Conservation (phyloP, 2,113 vertebrate species). For the Cheirogaleus medius region DNA sequence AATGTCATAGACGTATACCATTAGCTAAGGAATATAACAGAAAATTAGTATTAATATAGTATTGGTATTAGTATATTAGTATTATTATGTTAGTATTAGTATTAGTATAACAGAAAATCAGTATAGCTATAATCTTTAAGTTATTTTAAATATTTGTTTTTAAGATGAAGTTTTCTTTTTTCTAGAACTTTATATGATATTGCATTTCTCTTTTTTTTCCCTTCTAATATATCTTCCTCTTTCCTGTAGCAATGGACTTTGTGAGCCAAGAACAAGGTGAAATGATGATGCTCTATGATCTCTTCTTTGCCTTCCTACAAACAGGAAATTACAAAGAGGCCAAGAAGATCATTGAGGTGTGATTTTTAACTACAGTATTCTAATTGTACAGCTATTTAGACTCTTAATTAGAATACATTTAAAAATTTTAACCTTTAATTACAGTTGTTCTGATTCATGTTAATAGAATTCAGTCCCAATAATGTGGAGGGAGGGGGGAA, state of each 20-base stretch:
- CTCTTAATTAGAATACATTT: constrained; percentile 87
- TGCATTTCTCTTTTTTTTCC: not conserved
- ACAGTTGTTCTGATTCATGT: constrained; percentile 84
- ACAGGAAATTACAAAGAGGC: constrained; percentile 95
- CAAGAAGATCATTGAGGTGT: constrained; percentile 97
- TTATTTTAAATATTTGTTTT: not conserved
- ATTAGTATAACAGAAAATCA: not conserved
- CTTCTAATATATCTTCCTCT: not conserved
- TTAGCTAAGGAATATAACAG: not conserved
- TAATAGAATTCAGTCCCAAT: constrained; percentile 85
- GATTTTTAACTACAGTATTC: constrained; percentile 78
- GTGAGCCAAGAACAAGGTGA: constrained; percentile 92
- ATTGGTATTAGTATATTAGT: too few species aligned
- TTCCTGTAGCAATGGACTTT: constrained; percentile 91
- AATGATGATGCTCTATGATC: constrained; percentile 95
- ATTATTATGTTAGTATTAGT: too few species aligned
- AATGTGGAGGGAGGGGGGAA: constrained; percentile 63
- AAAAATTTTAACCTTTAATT: constrained; percentile 88
- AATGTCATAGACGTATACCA: not conserved
- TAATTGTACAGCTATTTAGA: constrained; percentile 85
- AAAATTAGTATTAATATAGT: too few species aligned
- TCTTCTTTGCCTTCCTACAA: constrained; percentile 95
- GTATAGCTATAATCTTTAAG: not conserved
- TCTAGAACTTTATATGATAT: not conserved
- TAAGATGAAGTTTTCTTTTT: not conserved